Conservation (phyloP, 2,888 invertebrate genomes). For the Rhamphomyia laevipes region DNA sequence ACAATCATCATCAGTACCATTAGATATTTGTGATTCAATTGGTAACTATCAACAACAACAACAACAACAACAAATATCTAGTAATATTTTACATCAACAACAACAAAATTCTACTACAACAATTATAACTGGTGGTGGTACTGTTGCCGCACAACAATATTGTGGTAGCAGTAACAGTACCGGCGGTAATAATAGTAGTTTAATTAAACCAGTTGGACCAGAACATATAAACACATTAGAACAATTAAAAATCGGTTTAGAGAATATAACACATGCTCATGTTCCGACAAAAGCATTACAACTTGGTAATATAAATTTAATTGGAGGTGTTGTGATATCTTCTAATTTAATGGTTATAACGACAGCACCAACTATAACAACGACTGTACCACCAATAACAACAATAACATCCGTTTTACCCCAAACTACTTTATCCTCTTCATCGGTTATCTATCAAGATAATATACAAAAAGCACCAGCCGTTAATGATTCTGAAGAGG, state of each 20-base stretch:
- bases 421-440: too few relatives aligned
- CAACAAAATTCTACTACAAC: background rate
- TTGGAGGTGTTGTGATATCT: conserved; percentile 8
- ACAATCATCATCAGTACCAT: conserved; percentile 19
- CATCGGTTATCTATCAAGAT: too few relatives aligned
- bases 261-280: conserved; percentile 45
- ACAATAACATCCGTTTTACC: background rate
- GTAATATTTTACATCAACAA: conserved; percentile 5
- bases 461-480: too few relatives aligned
- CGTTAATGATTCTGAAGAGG: too few relatives aligned
- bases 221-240: conserved; percentile 44
- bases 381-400: conserved; percentile 2
- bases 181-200: background rate
- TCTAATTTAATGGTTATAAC: conserved; percentile 17
- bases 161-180: background rate
- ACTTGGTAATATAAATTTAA: background rate
- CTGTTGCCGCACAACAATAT: background rate
- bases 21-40: conserved; percentile 25
- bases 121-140: background rate
- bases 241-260: conserved; percentile 45
- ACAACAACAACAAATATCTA: background rate
- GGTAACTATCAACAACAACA: conserved; percentile 17
- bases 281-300: conserved; percentile 21
- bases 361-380: conserved; percentile 11
- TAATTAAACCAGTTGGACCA: conserved; percentile 26